Percentiles rank a stretch among this genome's conserved stretches.
Evolutionary conservation across 1,140 invertebrate genomes (phyloP).

Genomic region (fruit fly (Drosophila melanogaster)): Release_6_plus_ISO1_MT NT_033779.5:13390001-13390500

Average conservation of each 20-base stretch:
- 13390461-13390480: conserved; percentile 89
- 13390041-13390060: conserved; percentile 87
- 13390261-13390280: conserved; percentile 75
- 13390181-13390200: conserved; percentile 87
- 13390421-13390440: conserved; percentile 86
- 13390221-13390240: background rate
- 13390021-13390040: conserved; percentile 90
- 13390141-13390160: conserved; percentile 77
- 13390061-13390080: conserved; percentile 86
- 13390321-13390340: conserved; percentile 88
- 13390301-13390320: conserved; percentile 87
- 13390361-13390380: conserved; percentile 87
- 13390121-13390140: conserved; percentile 65
- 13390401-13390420: conserved; percentile 86
- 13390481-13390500: conserved; percentile 86
- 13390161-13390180: conserved; percentile 89
- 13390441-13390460: conserved; percentile 91
- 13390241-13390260: too few species aligned
- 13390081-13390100: conserved; percentile 89
- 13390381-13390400: conserved; percentile 87
- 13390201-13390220: conserved; percentile 88
- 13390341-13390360: conserved; percentile 89
- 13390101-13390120: conserved; percentile 88
- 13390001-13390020: conserved; percentile 89
- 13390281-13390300: conserved; percentile 89